A percentile compares a stretch with the other conserved stretches of the same genome.
Conservation (phyloP, 2,113 vertebrate species). For the Sinocyclocheilus grahami region DNA sequence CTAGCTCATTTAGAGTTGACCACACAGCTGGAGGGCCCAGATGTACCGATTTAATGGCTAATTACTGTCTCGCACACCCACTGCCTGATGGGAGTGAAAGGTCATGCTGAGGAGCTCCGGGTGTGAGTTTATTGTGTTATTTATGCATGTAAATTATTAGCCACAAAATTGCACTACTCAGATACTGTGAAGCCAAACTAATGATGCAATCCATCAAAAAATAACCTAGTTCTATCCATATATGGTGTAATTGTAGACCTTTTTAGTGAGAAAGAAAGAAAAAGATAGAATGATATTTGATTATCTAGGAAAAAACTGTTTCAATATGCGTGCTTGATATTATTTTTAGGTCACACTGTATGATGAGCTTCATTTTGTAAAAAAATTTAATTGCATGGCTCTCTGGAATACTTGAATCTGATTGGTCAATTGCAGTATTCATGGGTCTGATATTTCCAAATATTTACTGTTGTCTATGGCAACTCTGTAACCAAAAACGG, state of each 20-base stretch:
- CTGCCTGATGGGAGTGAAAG: conserved; percentile 51
- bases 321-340: background rate
- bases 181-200: conserved; percentile 52
- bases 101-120: conserved; percentile 38
- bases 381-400: background rate
- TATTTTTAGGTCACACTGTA: background rate
- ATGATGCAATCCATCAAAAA: conserved; percentile 58
- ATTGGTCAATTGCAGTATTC: background rate
- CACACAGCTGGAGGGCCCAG: conserved; percentile 60
- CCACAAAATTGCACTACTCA: conserved; percentile 49
- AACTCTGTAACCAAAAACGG: background rate
- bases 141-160: conserved; percentile 57
- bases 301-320: background rate
- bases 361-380: background rate
- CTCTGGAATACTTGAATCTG: background rate
- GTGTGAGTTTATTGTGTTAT: conserved; percentile 52
- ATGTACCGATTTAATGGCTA: conserved; percentile 60
- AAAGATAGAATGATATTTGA: background rate
- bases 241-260: background rate
- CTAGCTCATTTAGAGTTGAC: conserved; percentile 53
- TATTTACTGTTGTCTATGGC: background rate
- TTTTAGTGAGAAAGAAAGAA: background rate
- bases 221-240: conserved; percentile 21
- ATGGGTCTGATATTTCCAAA: background rate
- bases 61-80: conserved; percentile 56